Evolutionary conservation across 2,888 invertebrate species (phyloP), one percentile per base, ranked within the genome.

Genomic region (Monopis laevigella): DNA sequence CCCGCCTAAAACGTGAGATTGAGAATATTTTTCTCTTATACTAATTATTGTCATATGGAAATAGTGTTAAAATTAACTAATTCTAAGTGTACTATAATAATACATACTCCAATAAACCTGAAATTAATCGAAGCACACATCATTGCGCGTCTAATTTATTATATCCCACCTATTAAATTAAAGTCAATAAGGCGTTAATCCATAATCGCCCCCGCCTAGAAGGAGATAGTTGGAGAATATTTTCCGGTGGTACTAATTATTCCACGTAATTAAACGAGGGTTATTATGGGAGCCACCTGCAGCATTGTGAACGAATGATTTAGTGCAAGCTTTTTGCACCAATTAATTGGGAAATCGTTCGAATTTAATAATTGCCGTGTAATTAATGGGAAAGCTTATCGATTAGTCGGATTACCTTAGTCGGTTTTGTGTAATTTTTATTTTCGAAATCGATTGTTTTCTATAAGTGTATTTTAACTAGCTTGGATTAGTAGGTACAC

Each of bases 231-330:
- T 78, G 38, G 19, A 77, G 78, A 78, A 80, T 75, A 77, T 77
- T 77, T 80, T 78, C 78, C 78, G 75, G 39, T 26, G 43, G 44
- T 28, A 73, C 75, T 81, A 81, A 81, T 81, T 82, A 82, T 82
- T 81, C 82, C 80, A 69, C 73, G 81, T 78, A 81, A 81, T 81
- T 81, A 80, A 80, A 77, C 80, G 70, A 65, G 70, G 65, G 56
- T 73, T 67, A 78, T 78, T 77, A 78, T 75, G 75, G 72, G 42
- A n/a, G 73, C 77, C 78, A 80, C 77, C 77, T 80, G 78, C 61
- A 66, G 69, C 77, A 73, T 80, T 80, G 80, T 80, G 74, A 65
- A 65, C 57, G 49, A 57, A 66, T 80, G 78, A 80, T 80, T 80
- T 80, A 80, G 74, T 65, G 77, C 75, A 70, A 70, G 68, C 67